A percentile compares a stretch with the other conserved stretches of the same genome.
phyloP scores from a whole-genome alignment of 1,140 invertebrate genomes.

The Tetramorium alpestre region DNA sequence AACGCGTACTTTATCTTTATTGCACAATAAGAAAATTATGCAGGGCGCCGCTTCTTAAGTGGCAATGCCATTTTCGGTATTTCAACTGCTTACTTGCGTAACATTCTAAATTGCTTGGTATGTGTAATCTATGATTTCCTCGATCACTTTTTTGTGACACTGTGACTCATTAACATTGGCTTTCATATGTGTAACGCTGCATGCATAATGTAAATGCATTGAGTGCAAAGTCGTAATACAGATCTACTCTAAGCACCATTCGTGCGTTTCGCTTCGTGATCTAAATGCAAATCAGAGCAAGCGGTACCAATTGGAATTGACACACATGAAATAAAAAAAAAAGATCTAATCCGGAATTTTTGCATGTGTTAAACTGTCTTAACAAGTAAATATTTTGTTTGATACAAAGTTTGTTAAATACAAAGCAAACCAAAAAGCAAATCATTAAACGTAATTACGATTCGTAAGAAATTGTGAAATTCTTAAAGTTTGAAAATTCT shows the following conservation, averaged over 20 bases:
- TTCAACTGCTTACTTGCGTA: conserved; percentile 23
- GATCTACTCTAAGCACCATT: background rate
- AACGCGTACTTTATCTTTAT: background rate
- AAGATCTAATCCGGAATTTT: background rate
- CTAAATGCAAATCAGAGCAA: conserved; percentile 21
- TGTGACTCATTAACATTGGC: conserved; percentile 26
- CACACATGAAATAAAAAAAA: background rate
- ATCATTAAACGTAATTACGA: background rate
- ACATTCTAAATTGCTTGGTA: background rate
- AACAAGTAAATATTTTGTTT: background rate
- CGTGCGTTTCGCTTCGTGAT: background rate
- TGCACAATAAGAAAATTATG: conserved; percentile 1
- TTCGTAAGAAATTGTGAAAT: background rate
- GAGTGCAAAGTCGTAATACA: background rate
- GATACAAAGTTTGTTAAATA: background rate
- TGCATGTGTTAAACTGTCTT: background rate
- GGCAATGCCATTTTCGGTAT: background rate
- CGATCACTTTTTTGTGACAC: conserved; percentile 33
- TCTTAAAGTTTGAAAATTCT: background rate
- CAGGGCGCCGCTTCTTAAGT: background rate
- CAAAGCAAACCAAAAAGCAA: background rate
- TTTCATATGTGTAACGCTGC: conserved; percentile 11
- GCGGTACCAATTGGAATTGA: background rate
- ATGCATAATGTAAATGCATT: conserved; percentile 26
- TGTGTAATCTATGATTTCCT: conserved; percentile 49